Conservation (phyloP, 2,888 invertebrate genomes). For the Pseudanteris insignis region DNA sequence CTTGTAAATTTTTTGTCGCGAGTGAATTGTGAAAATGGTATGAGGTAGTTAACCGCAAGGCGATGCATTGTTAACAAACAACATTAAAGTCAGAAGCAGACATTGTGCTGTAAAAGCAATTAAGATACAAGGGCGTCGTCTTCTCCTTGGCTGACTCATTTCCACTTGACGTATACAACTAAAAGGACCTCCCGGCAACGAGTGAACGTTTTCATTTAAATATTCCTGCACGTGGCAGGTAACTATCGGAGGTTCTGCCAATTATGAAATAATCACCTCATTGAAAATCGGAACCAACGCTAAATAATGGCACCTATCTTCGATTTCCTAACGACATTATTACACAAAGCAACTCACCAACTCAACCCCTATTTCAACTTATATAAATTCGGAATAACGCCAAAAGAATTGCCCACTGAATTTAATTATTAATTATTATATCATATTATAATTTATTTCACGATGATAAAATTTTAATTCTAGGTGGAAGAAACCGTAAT, state of each 20-base stretch:
- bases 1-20: conserved; percentile 10
- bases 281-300: conserved; percentile 29
- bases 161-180: conserved; percentile 33
- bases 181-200: conserved; percentile 34
- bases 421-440: too few relatives aligned
- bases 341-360: too few relatives aligned
- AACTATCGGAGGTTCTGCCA: conserved; percentile 34
- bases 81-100: conserved; percentile 52
- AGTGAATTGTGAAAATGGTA: conserved; percentile 12
- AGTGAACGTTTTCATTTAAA: conserved; percentile 45
- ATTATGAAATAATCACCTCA: conserved; percentile 41
- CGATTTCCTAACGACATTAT: too few relatives aligned
- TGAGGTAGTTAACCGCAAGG: conserved; percentile 25
- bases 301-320: conserved; percentile 18
- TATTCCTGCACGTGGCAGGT: conserved; percentile 41
- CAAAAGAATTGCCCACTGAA: too few relatives aligned
- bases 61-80: conserved; percentile 53
- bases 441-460: too few relatives aligned
- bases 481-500: conserved; percentile 82
- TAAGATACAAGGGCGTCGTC: conserved; percentile 51
- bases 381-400: too few relatives aligned
- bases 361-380: too few relatives aligned
- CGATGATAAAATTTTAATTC: too few relatives aligned
- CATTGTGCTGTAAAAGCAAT: conserved; percentile 49
- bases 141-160: conserved; percentile 40